phyloP scores from a whole-genome alignment of 2,797 vertebrate species.

The Otus scops region DNA sequence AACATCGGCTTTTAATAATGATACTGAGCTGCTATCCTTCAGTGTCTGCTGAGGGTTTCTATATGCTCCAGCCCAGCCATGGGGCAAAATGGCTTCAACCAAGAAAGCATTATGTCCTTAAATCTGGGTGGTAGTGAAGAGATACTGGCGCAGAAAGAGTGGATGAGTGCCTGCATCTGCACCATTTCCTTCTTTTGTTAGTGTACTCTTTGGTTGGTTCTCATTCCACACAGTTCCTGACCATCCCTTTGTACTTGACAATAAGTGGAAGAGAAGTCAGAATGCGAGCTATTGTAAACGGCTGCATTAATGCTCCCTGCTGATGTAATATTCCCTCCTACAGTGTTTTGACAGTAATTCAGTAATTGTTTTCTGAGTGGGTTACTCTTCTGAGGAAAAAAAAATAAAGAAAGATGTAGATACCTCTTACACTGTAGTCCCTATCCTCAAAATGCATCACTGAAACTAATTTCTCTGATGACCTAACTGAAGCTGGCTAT shows the following conservation, averaged over 20 bases:
- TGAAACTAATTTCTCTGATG: background rate
- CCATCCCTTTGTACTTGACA: conserved; percentile 5
- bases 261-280: conserved; percentile 10
- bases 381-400: background rate
- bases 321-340: conserved; percentile 22
- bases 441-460: background rate
- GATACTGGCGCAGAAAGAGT: background rate
- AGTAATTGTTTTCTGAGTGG: conserved; percentile 36
- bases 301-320: background rate
- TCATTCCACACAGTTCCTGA: background rate
- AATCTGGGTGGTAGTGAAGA: background rate
- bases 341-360: conserved; percentile 27
- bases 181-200: conserved; percentile 37
- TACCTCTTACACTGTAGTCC: background rate
- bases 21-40: background rate
- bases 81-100: background rate
- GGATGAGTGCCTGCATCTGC: background rate
- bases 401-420: background rate
- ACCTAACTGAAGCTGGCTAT: background rate
- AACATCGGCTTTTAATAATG: background rate
- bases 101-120: background rate
- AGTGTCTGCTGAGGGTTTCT: background rate
- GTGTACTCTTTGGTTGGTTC: background rate
- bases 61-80: background rate
- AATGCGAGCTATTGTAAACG: background rate